A percentile compares a stretch with the other conserved stretches of the same genome.
Conservation (phyloP, 2,113 vertebrate genomes). For the Aix galericulata region DNA sequence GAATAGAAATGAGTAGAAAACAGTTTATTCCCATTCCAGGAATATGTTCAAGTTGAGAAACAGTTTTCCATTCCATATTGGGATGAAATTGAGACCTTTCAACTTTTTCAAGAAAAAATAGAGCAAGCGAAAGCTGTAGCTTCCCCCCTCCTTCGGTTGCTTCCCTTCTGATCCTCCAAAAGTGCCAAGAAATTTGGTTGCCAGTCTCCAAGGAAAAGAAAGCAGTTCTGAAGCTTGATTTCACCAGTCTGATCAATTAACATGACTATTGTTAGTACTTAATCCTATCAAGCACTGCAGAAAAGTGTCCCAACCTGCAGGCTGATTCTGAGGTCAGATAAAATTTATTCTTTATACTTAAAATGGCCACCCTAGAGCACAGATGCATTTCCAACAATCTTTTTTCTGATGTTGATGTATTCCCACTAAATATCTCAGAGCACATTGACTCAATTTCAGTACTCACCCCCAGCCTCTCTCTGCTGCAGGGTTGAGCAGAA, state of each 20-base stretch:
- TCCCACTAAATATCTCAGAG: neutral
- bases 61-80: constrained; percentile 32
- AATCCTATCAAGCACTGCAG: neutral
- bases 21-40: neutral
- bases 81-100: constrained; percentile 1
- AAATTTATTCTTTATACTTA: neutral
- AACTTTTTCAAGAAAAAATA: neutral
- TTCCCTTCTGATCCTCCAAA: neutral
- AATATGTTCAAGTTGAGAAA: neutral
- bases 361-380: constrained; percentile 15
- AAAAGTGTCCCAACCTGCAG: neutral
- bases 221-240: neutral
- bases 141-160: neutral
- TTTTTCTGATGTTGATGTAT: neutral
- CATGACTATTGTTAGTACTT: neutral
- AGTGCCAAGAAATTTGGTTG: neutral
- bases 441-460: neutral
- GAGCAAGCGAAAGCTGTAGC: neutral
- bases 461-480: neutral
- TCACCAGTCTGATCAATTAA: neutral
- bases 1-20: constrained; percentile 18
- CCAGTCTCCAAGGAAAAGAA: neutral
- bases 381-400: neutral
- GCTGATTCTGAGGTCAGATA: constrained; percentile 4
- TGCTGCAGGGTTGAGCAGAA: neutral